Conservation (phyloP, 2,888 invertebrate species). For the Apocheima hispidaria region DNA sequence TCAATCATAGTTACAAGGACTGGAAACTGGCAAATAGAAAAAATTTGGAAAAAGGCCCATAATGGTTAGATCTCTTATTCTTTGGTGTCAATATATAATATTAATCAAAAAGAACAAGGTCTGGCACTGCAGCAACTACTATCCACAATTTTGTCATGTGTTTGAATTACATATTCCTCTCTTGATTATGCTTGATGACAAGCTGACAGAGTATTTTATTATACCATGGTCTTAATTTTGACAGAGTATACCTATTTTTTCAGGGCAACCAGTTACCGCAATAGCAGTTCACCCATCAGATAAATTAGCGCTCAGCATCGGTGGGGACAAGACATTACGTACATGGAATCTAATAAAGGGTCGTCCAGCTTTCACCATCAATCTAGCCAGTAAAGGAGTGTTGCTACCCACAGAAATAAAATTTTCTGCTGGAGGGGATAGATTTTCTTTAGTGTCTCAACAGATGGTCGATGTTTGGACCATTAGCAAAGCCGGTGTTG, state of each 20-base stretch:
- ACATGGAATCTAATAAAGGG: conserved; percentile 99
- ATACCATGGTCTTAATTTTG: neutral
- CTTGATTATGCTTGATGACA: too few species aligned
- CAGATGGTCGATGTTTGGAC: conserved; percentile 92
- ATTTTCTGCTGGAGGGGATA: conserved; percentile 92
- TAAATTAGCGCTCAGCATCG: conserved; percentile 94
- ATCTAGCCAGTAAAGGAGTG: conserved; percentile 90
- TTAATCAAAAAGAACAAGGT: too few species aligned
- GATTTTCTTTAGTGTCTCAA: conserved; percentile 91
- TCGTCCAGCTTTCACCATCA: conserved; percentile 95
- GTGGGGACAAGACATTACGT: conserved; percentile 92
- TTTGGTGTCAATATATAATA: neutral
- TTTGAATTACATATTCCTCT: too few species aligned
- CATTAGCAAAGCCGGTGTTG: conserved; percentile 91
- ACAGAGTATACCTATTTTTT: conserved; percentile 38
- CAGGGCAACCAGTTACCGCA: conserved; percentile 88
- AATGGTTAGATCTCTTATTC: conserved; percentile 79
- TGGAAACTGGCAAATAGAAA: conserved; percentile 95
- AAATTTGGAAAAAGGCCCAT: conserved; percentile 93
- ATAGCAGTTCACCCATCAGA: conserved; percentile 95
- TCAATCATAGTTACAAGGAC: conserved; percentile 92
- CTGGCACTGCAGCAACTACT: too few species aligned
- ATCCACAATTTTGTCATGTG: too few species aligned
- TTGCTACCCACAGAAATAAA: conserved; percentile 80
- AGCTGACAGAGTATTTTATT: too few species aligned